A percentile compares a stretch with the other conserved stretches of the same genome.
phyloP scores from a whole-genome alignment of 2,888 invertebrate species.

The Heliconius aoede region DNA sequence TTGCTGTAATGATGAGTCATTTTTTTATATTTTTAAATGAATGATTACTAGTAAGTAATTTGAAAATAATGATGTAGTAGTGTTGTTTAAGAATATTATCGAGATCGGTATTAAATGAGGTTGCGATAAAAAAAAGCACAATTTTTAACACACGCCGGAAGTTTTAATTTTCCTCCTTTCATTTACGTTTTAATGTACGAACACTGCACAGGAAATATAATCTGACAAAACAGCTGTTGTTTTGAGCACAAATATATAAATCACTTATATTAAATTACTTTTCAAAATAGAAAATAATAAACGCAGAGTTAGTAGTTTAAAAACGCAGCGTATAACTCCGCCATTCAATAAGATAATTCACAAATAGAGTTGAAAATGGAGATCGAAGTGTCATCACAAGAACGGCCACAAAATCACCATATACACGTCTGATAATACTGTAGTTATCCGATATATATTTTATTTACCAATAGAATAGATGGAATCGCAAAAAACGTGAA shows the following conservation, averaged over 20 bases:
- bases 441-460: no score
- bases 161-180: background rate
- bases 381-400: no score
- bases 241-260: background rate
- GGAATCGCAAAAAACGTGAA: background rate
- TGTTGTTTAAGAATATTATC: background rate
- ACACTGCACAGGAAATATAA: slow-evolving; percentile 8
- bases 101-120: background rate
- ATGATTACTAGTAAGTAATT: background rate
- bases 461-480: background rate
- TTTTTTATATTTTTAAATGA: background rate
- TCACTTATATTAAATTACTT: background rate
- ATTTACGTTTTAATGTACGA: slow-evolving; percentile 1
- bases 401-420: no score
- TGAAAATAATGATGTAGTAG: background rate
- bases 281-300: no score
- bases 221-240: background rate
- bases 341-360: no score
- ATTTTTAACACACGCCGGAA: slow-evolving; percentile 5
- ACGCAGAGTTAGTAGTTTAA: no score
- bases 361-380: no score
- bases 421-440: no score
- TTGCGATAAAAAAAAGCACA: background rate
- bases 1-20: no score
- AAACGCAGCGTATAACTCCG: no score